Evolutionary conservation across 2,888 invertebrate genomes (phyloP).

Genomic region (Cheilosia pagana): DNA sequence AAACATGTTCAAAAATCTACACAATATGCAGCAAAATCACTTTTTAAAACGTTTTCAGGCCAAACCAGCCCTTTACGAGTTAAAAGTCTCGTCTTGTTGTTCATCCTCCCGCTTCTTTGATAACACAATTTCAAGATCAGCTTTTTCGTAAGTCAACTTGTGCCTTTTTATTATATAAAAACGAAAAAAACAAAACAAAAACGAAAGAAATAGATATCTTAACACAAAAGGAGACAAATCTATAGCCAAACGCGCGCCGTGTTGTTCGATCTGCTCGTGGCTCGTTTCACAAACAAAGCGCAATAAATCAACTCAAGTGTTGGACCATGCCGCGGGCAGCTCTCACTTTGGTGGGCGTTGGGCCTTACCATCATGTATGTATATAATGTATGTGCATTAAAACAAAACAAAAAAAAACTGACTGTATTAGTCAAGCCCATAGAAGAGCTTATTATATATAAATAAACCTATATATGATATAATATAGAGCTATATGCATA

Average conservation of each 20-base stretch:
- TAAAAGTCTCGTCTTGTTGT: background rate
- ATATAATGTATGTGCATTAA: conserved; percentile 76
- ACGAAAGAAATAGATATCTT: too few relatives aligned
- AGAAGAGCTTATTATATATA: conserved; percentile 71
- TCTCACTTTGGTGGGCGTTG: background rate
- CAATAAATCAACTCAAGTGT: too few relatives aligned
- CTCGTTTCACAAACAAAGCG: background rate
- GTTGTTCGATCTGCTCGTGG: background rate
- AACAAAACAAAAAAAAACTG: conserved; percentile 42
- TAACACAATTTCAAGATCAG: conserved; percentile 49
- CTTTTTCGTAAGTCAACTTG: conserved; percentile 69
- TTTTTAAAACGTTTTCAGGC: background rate
- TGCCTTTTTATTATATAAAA: conserved; percentile 76
- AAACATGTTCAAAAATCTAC: conserved; percentile 17
- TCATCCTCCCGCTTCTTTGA: background rate
- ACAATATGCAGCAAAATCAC: background rate
- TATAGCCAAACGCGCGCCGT: background rate
- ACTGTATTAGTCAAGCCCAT: conserved; percentile 68
- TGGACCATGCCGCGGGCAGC: background rate
- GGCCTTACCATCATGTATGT: conserved; percentile 71
- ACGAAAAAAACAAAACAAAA: conserved; percentile 17
- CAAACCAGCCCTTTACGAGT: background rate
- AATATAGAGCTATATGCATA: conserved; percentile 79
- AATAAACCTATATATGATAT: conserved; percentile 68
- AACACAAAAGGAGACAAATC: conserved; percentile 54